These are phyloP conservation scores for Toxotes lorentzi DNA, from an alignment of 2,797 vertebrate species.

Conservation along the genomic window DNA sequence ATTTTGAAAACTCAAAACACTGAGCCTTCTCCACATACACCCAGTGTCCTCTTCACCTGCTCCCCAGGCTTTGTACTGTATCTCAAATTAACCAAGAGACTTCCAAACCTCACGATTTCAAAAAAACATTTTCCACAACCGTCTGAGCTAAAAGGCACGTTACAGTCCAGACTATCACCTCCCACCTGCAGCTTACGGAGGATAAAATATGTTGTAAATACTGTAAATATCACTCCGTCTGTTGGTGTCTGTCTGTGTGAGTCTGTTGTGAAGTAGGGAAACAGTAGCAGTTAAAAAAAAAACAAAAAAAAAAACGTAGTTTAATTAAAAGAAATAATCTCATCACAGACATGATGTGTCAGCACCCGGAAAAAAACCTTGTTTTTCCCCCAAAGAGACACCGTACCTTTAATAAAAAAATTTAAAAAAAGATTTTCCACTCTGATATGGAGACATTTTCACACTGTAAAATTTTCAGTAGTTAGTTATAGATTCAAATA, in stretches of 20 bases:
- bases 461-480: conserved; percentile 21
- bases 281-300: conserved; percentile 64
- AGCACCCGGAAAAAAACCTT: conserved; percentile 30
- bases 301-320: conserved; percentile 3
- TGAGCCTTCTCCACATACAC: conserved; percentile 13
- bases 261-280: conserved; percentile 75
- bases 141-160: conserved; percentile 13
- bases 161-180: conserved; percentile 17
- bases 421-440: conserved; percentile 22
- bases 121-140: neutral
- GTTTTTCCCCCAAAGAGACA: neutral
- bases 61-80: conserved; percentile 46
- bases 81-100: conserved; percentile 29
- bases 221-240: conserved; percentile 67
- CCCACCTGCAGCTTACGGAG: conserved; percentile 33
- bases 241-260: conserved; percentile 68
- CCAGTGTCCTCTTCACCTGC: neutral
- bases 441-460: conserved; percentile 26
- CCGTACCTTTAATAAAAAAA: neutral
- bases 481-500: conserved; percentile 2
- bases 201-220: conserved; percentile 60
- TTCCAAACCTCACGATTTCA: conserved; percentile 24
- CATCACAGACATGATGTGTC: conserved; percentile 29
- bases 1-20: conserved; percentile 6
- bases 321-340: conserved; percentile 51